Conservation (phyloP, 2,888 invertebrate genomes). For the Lasioglossum zephyrum region DNA sequence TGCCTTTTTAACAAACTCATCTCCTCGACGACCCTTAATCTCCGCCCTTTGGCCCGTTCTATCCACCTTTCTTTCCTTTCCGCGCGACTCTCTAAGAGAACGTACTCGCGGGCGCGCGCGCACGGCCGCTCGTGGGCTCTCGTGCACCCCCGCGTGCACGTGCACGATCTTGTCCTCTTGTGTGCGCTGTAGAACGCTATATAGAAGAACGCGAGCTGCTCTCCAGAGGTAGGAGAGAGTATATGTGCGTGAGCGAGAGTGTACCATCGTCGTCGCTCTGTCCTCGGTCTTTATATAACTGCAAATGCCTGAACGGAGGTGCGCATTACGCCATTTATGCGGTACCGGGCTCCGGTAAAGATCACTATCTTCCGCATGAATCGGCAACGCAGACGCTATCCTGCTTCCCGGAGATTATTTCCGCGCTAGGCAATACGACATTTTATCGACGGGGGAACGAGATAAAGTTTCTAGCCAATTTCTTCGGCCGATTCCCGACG, state of each 20-base stretch:
- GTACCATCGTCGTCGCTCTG: constrained; percentile 6
- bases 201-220: neutral
- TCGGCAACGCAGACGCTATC: constrained; percentile 38
- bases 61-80: constrained; percentile 74
- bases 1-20: constrained; percentile 85
- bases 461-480: constrained; percentile 51
- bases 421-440: constrained; percentile 21
- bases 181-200: neutral
- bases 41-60: constrained; percentile 81
- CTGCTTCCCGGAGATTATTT: constrained; percentile 52
- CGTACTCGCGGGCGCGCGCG: constrained; percentile 15
- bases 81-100: constrained; percentile 54
- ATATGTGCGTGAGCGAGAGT: neutral
- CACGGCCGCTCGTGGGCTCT: neutral
- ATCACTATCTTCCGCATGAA: constrained; percentile 60
- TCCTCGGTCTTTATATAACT: constrained; percentile 60
- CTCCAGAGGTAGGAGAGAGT: neutral
- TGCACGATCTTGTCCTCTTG: neutral
- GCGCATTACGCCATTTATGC: constrained; percentile 62
- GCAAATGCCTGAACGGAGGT: constrained; percentile 72
- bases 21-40: constrained; percentile 84
- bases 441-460: constrained; percentile 22
- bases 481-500: constrained; percentile 37
- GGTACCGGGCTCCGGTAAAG: constrained; percentile 48
- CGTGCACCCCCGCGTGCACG: neutral